Conservation (phyloP, 2,797 vertebrate genomes). For the Chaetophractus vellerosus region DNA sequence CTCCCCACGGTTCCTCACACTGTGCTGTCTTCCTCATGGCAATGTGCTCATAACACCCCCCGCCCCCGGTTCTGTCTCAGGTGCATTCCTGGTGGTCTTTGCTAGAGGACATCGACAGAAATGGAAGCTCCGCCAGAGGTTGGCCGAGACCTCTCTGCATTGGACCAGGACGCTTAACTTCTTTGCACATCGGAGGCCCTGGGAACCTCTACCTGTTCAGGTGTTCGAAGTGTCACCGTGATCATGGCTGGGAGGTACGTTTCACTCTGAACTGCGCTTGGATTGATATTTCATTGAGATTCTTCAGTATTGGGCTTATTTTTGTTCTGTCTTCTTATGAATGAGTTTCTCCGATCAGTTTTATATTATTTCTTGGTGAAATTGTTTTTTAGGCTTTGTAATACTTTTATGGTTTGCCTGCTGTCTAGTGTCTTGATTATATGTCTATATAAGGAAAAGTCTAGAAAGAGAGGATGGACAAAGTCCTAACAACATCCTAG, state of each 20-base stretch:
- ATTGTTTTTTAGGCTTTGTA: not conserved
- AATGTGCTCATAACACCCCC: not conserved
- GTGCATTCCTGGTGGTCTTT: not conserved
- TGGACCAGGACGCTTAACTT: not conserved
- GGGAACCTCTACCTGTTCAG: not conserved
- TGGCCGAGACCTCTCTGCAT: not conserved
- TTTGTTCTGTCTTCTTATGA: constrained; percentile 12
- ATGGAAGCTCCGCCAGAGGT: not conserved
- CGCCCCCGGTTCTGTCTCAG: not conserved
- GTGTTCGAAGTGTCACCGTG: not conserved
- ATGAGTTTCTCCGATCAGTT: not conserved
- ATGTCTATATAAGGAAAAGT: not conserved
- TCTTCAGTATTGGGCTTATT: not conserved
- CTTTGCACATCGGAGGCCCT: not conserved
- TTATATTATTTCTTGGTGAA: constrained; percentile 11
- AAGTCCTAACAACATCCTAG: not conserved
- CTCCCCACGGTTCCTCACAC: not conserved
- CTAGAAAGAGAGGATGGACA: not conserved
- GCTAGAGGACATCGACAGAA: not conserved
- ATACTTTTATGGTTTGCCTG: not conserved
- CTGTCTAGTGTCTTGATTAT: not conserved
- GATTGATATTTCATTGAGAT: not conserved
- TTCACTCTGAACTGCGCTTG: not conserved
- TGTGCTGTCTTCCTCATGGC: not conserved
- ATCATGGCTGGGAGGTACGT: not conserved